Evolutionary conservation across 2,888 invertebrate genomes (phyloP).

Genomic region (Stictocephala bisonia): DNA sequence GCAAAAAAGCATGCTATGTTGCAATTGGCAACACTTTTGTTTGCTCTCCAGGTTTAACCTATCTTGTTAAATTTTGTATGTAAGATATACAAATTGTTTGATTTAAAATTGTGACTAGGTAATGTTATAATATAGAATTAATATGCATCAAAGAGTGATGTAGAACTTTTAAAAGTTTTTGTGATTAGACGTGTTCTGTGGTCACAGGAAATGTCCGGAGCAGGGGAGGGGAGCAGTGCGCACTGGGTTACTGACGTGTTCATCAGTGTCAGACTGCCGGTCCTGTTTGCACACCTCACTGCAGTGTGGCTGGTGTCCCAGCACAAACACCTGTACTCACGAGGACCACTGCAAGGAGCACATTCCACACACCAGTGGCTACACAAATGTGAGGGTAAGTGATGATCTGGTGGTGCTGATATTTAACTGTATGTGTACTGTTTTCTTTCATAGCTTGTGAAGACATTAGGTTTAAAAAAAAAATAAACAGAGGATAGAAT

Average conservation of each 20-base stretch:
- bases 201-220: constrained; percentile 68
- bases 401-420: neutral
- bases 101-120: too few species aligned
- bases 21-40: too few species aligned
- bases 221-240: constrained; percentile 70
- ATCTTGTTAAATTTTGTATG: too few species aligned
- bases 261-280: constrained; percentile 72
- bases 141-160: too few species aligned
- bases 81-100: too few species aligned
- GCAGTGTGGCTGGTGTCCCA: constrained; percentile 74
- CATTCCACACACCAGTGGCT: constrained; percentile 52
- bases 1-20: too few species aligned
- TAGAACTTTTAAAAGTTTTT: too few species aligned
- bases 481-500: too few species aligned
- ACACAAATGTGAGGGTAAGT: constrained; percentile 57
- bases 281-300: constrained; percentile 79
- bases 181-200: too few species aligned
- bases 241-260: constrained; percentile 66
- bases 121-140: too few species aligned
- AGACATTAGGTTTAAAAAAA: too few species aligned
- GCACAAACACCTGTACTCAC: constrained; percentile 55
- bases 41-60: too few species aligned
- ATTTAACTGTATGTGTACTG: neutral
- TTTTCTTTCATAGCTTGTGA: neutral
- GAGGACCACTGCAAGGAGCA: constrained; percentile 56